Conservation (phyloP, 1,140 invertebrate genomes). For the roundworm (Caenorhabditis elegans) region WBcel235 BX284602.5:12077001-12077500, state of each 20-base stretch:
- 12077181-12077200: too few species aligned
- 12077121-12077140: too few species aligned
- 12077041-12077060: too few species aligned
- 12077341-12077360: neutral
- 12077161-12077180: too few species aligned
- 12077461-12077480: slow-evolving; percentile 92
- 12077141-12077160: too few species aligned
- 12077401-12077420: slow-evolving; percentile 64
- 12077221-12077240: neutral
- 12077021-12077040: too few species aligned
- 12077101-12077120: too few species aligned
- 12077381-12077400: slow-evolving; percentile 43
- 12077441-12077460: slow-evolving; percentile 83
- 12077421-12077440: slow-evolving; percentile 86
- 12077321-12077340: neutral
- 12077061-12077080: too few species aligned
- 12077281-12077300: neutral
- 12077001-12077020: too few species aligned
- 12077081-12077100: too few species aligned
- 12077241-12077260: neutral
- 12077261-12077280: slow-evolving; percentile 2
- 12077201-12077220: too few species aligned
- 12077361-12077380: neutral
- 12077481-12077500: slow-evolving; percentile 88
- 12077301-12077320: neutral